A percentile compares a stretch with the other conserved stretches of the same genome.
Evolutionary conservation across 2,113 vertebrate species (phyloP).

Genomic region (Melanerpes formicivorus): DNA sequence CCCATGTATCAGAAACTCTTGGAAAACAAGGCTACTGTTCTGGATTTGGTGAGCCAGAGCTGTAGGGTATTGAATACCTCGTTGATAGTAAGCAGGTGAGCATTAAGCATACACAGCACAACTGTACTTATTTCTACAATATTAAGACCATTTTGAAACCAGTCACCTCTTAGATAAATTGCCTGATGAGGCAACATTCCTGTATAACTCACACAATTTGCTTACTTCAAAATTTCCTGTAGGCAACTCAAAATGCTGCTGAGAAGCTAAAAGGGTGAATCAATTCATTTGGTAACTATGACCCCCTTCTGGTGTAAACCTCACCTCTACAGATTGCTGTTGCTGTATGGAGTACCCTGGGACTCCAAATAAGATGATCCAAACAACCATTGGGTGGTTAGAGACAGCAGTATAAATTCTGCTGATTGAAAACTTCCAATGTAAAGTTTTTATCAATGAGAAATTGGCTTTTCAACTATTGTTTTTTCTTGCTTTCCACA

Average conservation of each 20-base stretch:
- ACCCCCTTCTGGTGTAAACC: neutral
- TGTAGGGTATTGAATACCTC: neutral
- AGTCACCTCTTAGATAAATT: neutral
- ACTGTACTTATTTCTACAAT: neutral
- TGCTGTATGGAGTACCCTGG: neutral
- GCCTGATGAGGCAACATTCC: neutral
- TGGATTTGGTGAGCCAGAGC: neutral
- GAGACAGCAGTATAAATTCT: neutral
- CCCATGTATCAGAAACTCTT: neutral
- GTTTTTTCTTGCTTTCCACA: neutral
- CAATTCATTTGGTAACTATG: neutral
- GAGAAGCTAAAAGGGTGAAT: neutral
- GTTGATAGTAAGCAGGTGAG: neutral
- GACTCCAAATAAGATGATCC: neutral
- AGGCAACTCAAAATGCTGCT: neutral
- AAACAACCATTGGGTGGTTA: neutral
- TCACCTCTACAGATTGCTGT: neutral
- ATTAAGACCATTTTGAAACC: neutral
- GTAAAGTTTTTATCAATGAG: neutral
- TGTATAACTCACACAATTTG: neutral
- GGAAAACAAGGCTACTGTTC: neutral
- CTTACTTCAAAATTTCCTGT: neutral
- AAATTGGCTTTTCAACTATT: neutral
- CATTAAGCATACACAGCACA: neutral
- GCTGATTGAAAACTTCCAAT: neutral